These are phyloP conservation scores for Drosophila birchii DNA, from an alignment of 2,888 invertebrate genomes.

Conservation along the genomic window DNA sequence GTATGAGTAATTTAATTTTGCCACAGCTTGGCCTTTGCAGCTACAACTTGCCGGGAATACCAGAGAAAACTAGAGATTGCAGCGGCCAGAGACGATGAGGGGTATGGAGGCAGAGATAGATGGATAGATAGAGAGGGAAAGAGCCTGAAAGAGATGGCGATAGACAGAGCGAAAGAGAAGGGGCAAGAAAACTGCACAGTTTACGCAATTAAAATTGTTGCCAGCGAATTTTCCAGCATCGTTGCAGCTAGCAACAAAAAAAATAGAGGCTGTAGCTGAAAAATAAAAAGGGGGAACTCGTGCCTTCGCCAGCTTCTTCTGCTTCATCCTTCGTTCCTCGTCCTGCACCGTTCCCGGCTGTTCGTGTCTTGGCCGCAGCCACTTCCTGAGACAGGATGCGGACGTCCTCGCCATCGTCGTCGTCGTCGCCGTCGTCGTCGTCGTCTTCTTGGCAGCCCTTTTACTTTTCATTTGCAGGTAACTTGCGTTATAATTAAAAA, in stretches of 20 bases:
- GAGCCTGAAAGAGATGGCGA: slow-evolving; percentile 11
- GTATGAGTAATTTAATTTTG: slow-evolving; percentile 80
- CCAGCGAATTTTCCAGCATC: slow-evolving; percentile 68
- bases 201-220: slow-evolving; percentile 79
- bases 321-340: neutral
- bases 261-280: slow-evolving; percentile 23
- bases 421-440: slow-evolving; percentile 24
- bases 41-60: slow-evolving; percentile 52
- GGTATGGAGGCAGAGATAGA: slow-evolving; percentile 12
- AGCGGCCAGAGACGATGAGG: slow-evolving; percentile 19
- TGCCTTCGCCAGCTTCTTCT: slow-evolving; percentile 50
- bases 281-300: slow-evolving; percentile 45
- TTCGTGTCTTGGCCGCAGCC: slow-evolving; percentile 67
- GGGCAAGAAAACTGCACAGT: slow-evolving; percentile 63
- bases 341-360: slow-evolving; percentile 14
- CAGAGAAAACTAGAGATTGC: slow-evolving; percentile 34
- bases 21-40: slow-evolving; percentile 73
- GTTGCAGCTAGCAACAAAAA: slow-evolving; percentile 69
- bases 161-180: slow-evolving; percentile 9
- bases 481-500: slow-evolving; percentile 80
- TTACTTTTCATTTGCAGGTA: slow-evolving; percentile 78
- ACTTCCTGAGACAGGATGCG: slow-evolving; percentile 63
- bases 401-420: slow-evolving; percentile 39
- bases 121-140: slow-evolving; percentile 7
- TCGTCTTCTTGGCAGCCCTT: slow-evolving; percentile 75